Evolutionary conservation across 1,140 invertebrate genomes (phyloP).

Genomic region (Atta texana): DNA sequence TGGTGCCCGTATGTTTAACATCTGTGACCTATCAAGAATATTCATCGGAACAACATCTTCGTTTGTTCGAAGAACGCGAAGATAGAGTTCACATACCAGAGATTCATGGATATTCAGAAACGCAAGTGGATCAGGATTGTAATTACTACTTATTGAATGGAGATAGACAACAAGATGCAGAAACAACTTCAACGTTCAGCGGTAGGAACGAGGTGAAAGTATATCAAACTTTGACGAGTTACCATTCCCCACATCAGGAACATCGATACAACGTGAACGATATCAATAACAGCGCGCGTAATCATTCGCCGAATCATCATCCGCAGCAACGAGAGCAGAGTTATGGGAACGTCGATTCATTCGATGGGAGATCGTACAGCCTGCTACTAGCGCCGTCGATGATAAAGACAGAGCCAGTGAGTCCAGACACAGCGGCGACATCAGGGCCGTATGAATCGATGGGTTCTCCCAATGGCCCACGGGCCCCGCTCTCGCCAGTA

Average conservation of each 20-base stretch:
- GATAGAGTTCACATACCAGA: slow-evolving; percentile 46
- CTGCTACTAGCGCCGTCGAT: slow-evolving; percentile 72
- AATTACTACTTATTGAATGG: slow-evolving; percentile 62
- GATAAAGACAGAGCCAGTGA: slow-evolving; percentile 81
- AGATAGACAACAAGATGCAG: slow-evolving; percentile 61
- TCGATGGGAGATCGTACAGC: slow-evolving; percentile 65
- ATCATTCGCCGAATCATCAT: slow-evolving; percentile 67
- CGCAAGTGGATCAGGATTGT: slow-evolving; percentile 47
- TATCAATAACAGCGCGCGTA: slow-evolving; percentile 15
- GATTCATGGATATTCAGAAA: slow-evolving; percentile 40
- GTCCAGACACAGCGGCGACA: slow-evolving; percentile 81
- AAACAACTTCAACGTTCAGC: slow-evolving; percentile 12
- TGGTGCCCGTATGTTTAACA: slow-evolving; percentile 57
- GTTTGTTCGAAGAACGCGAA: background rate
- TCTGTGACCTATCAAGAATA: slow-evolving; percentile 68
- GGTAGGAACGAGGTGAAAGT: slow-evolving; percentile 62
- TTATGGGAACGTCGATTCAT: slow-evolving; percentile 69
- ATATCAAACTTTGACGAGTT: slow-evolving; percentile 66
- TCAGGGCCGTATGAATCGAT: slow-evolving; percentile 79
- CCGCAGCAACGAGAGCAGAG: slow-evolving; percentile 52
- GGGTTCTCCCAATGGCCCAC: slow-evolving; percentile 70
- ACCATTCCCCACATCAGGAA: slow-evolving; percentile 21
- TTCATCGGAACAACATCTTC: slow-evolving; percentile 47
- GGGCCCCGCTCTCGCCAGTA: slow-evolving; percentile 65
- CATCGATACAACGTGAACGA: slow-evolving; percentile 54